These are phyloP conservation scores for Aplocera efformata DNA, from an alignment of 2,888 invertebrate genomes.

Conservation along the genomic window DNA sequence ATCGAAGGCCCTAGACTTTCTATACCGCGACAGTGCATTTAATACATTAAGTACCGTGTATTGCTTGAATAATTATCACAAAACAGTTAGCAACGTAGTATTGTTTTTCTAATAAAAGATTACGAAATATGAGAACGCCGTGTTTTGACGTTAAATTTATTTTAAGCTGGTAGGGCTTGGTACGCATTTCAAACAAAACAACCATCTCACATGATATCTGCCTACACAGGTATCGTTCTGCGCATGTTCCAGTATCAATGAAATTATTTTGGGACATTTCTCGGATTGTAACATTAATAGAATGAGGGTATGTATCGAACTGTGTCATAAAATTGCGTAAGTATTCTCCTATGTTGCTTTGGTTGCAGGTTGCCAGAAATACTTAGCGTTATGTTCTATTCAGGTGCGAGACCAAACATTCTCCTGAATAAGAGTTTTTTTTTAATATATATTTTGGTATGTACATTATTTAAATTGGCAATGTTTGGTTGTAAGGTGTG, in stretches of 20 bases:
- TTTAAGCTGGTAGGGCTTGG: constrained; percentile 4
- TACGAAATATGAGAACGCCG: background rate
- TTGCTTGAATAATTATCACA: constrained; percentile 3
- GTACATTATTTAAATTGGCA: constrained; percentile 9
- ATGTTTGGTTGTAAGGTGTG: constrained; percentile 32
- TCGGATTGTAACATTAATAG: constrained; percentile 22
- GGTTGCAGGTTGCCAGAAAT: constrained; percentile 10
- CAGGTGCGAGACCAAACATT: no score
- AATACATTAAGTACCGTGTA: background rate
- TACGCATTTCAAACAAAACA: constrained; percentile 5
- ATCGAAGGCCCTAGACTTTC: constrained; percentile 11
- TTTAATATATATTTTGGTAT: background rate
- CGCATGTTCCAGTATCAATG: constrained; percentile 39
- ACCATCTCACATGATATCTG: background rate
- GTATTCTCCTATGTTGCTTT: constrained; percentile 13
- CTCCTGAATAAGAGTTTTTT: no score
- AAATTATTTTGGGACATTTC: constrained; percentile 36
- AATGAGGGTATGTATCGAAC: constrained; percentile 1
- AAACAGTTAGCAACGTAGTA: constrained; percentile 1
- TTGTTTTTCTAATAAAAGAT: constrained; percentile 6
- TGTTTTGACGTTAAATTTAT: constrained; percentile 7
- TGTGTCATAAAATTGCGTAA: constrained; percentile 10
- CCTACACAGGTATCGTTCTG: constrained; percentile 16
- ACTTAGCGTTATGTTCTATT: constrained; percentile 6
- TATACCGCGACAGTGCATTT: constrained; percentile 9